Evolutionary conservation across 2,797 vertebrate genomes (phyloP), one percentile per base, ranked within the genome.

Genomic region (Spondyliosoma cantharus): DNA sequence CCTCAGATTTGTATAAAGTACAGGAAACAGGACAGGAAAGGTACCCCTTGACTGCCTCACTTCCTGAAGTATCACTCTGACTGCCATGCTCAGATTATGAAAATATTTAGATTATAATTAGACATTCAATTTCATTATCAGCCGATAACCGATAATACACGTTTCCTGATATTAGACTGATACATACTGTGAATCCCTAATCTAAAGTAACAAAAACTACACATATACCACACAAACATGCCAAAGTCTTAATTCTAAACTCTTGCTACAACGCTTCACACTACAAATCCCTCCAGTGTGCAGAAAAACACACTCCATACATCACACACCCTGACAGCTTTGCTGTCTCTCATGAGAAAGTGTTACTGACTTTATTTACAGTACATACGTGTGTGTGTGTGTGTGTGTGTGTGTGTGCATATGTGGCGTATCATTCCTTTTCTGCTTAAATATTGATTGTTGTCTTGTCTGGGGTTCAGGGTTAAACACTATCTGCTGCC

Each of bases 391-490:
- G 76, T 80, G 60, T 79, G 60, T 37, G 66, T 60, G 52, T 76
- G 15, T 76, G n/a, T 72, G 15, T 76, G n/a, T 72, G 46, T 73
- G 65, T 73, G 16, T 61, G 11, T 64, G 52, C 32, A 24, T 27
- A 20, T 42, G 63, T 54, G 61, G 81, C 72, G 82, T 92, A 93
- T 94, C 85, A 90, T 92, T 88, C 43, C 72, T 72, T 86, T 76
- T 74, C 83, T 90, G 84, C 80, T 94, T 86, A 90, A 95, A 94
- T 93, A 95, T 95, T 95, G 91, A 95, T 94, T 89, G 80, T 87
- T 93, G 90, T 89, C 87, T 93, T 94, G 90, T 94, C 91, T 93
- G 86, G 82, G 88, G 92, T 94, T 93, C 90, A 90, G 90, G 90
- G 93, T 93, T 95, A 94, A 95, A 94, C 90, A 93, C 90, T 92